Base-by-base conservation (phyloP, 2,888 invertebrate genomes). In the Lochmaea crataegi region DNA sequence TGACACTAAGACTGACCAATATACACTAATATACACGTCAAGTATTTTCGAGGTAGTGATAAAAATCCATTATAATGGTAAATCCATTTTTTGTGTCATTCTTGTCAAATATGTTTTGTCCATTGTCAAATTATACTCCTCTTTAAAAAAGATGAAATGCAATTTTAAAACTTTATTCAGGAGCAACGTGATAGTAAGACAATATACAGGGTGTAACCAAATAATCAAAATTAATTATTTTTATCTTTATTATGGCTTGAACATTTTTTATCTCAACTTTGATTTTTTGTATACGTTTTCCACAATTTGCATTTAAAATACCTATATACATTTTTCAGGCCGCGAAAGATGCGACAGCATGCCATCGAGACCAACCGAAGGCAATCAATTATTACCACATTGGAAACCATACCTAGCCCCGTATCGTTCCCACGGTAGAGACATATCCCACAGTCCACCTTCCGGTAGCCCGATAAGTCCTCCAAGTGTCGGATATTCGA, bases 281-380 rank as follows among this genome's bases (percentile, higher is more conserved):
- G 12, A n/a, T n/a, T 12, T n/a, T 14, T 48, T 12, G n/a, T 14
- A 48, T n/a, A 14, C 7, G n/a, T 51, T 7, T 51, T n/a, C 14
- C 51, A n/a, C 7, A 51, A n/a, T n/a, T 14, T 51, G 2, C 12
- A 6, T 22, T 58, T 58, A 26, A 53, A 51, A 41, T 70, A 32
- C 16, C 71, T 67, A 38, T 9, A 38, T 38, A 38, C 7, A 9
- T 38, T 65, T 73, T 74, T 16, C 79, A 80, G 83, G 81, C 68
- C 89, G 95, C 64, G 94, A 93, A 80, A 90, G 95, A 73, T 94
- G 94, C 85, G 95, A 95, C 86, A 95, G 94, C 83, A 91, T 96
- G 89, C 95, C 94, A 3, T 91, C 94, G 14, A 89, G 94, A 75
- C 90, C 93, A 51, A 92, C 91, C 81, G 93, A 92, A 82, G 90